Evolutionary conservation across 1,140 invertebrate genomes (phyloP).

Genomic region (Sarcophaga peregrina): DNA sequence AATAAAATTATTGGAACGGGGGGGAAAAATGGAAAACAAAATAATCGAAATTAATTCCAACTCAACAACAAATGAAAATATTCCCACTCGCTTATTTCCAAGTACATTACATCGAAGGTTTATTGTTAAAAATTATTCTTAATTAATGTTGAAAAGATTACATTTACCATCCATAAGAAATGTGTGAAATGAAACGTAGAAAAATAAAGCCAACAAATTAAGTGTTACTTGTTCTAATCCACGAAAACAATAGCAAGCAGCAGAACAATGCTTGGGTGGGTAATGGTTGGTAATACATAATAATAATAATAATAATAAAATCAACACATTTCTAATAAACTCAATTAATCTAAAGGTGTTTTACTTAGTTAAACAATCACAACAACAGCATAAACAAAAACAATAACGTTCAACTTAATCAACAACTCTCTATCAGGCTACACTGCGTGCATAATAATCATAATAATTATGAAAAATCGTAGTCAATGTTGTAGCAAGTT

Average conservation of each 20-base stretch:
- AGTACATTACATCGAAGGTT: background rate
- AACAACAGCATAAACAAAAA: background rate
- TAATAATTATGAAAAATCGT: background rate
- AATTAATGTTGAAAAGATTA: constrained; percentile 40
- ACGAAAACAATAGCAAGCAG: background rate
- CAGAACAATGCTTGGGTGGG: no score
- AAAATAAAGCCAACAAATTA: background rate
- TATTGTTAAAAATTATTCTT: constrained; percentile 31
- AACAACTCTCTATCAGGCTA: constrained; percentile 21
- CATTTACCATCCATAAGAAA: constrained; percentile 1
- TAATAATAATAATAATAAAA: background rate
- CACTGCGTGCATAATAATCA: constrained; percentile 31
- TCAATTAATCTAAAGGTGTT: constrained; percentile 32
- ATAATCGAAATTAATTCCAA: background rate
- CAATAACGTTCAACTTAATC: constrained; percentile 18
- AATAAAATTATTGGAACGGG: no score
- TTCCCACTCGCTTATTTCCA: background rate
- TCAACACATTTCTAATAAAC: constrained; percentile 25
- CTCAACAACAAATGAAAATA: background rate
- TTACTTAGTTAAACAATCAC: constrained; percentile 7
- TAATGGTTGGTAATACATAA: background rate
- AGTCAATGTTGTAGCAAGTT: background rate
- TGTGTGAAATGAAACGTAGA: constrained; percentile 1
- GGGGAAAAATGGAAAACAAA: background rate
- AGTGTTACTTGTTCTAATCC: constrained; percentile 35